A percentile compares a stretch with the other conserved stretches of the same genome.
These are phyloP conservation scores for Sycobia sp. DNA, from an alignment of 1,140 invertebrate genomes.

Conservation along the genomic window DNA sequence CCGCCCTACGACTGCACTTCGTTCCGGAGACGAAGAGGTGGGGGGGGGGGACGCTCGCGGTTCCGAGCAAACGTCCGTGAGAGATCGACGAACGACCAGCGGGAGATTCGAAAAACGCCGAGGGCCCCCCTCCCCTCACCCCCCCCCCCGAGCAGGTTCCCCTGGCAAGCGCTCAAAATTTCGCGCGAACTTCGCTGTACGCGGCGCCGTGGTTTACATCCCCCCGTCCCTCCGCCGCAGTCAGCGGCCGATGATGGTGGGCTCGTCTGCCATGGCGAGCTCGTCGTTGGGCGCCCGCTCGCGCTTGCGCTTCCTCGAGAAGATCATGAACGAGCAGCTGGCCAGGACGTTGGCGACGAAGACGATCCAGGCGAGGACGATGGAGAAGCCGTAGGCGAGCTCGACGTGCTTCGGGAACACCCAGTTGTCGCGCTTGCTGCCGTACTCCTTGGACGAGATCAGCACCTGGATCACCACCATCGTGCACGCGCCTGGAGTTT, in stretches of 20 bases:
- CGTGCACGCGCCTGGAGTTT: conserved; percentile 68
- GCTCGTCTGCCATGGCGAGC: conserved; percentile 81
- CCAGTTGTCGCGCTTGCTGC: conserved; percentile 69
- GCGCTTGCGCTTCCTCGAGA: conserved; percentile 82
- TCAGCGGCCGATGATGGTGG: conserved; percentile 82
- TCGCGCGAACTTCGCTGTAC: no score
- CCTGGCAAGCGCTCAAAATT: no score
- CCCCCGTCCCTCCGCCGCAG: no score
- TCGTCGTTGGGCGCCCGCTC: conserved; percentile 79
- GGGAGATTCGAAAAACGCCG: no score
- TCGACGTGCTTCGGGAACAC: conserved; percentile 72
- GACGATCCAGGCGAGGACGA: conserved; percentile 80
- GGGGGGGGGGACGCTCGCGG: no score
- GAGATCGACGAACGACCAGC: no score
- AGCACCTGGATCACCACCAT: conserved; percentile 83
- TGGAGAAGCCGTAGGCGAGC: conserved; percentile 73
- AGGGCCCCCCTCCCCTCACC: no score
- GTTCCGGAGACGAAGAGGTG: no score
- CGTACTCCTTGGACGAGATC: conserved; percentile 73
- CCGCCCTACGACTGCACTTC: no score
- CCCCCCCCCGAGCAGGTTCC: no score
- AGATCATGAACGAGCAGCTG: conserved; percentile 76
- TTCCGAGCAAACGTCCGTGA: no score
- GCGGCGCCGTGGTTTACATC: no score
- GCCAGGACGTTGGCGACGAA: conserved; percentile 74